Base-by-base conservation (phyloP, 2,113 vertebrate genomes). In the Tiliqua scincoides region DNA sequence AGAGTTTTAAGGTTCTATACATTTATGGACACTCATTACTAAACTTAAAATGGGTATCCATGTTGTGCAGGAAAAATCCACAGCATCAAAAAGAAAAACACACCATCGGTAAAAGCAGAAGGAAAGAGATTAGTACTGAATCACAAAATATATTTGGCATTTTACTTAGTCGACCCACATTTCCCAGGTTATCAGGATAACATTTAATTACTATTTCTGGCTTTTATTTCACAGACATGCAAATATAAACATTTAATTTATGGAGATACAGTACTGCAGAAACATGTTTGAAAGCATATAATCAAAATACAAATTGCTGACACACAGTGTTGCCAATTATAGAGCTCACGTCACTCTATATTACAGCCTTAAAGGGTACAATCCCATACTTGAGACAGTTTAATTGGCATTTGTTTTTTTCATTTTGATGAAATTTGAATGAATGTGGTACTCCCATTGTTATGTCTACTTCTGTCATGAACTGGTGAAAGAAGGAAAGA, bases 251-350 rank as follows among this genome's bases (percentile, higher is more conserved):
- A 23, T 62, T 18, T 52, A 32, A 32, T 43, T 43, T 32, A 83
- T 12, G 32, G 43, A 82, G 25, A 23, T 21, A 68, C 11, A 74
- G 35, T 37, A 59, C 4, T 82, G 20, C 25, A 75, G 54, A 75
- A 23, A 32, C 6, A 83, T 6, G 71, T 48, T 85, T 89, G 81
- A 48, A 84, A 90, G 82, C 57, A 80, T 4, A 80, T 30, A 90
- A 40, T 1, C 85, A 4, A 48, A n/a, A 74, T 54, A 63, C 65
- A 27, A 91, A 82, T 0, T 62, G 84, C 63, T 67, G 91, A 71
- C 67, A 57, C 35, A 63, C 14, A 79, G n/a, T 0, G 23, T 25
- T 52, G 30, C 85, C 74, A 93, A 74, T 89, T 70, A 91, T 90
- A 91, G 21, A 79, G 88, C 52, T 1, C 72, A 40, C 77, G 83